These are phyloP conservation scores for Butorides virescens DNA, from an alignment of 2,113 vertebrate genomes.

Conservation along the genomic window DNA sequence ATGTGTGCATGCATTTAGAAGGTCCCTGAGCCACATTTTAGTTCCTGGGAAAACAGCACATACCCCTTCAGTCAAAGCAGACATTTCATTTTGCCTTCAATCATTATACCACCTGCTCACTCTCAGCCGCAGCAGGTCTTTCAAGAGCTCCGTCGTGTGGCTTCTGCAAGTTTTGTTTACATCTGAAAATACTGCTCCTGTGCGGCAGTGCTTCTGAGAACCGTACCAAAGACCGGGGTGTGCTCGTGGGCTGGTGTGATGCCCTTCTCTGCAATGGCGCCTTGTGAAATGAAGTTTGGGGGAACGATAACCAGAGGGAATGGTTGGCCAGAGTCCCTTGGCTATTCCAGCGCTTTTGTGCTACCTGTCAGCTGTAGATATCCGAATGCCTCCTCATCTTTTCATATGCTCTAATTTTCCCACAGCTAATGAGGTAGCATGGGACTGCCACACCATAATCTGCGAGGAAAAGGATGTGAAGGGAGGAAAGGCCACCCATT, in stretches of 20 bases:
- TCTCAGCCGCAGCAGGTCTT: background rate
- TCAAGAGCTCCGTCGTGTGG: background rate
- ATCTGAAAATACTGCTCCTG: background rate
- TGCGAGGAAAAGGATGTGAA: background rate
- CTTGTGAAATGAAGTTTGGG: background rate
- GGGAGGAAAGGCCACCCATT: background rate
- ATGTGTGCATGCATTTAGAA: background rate
- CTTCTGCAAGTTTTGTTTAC: background rate
- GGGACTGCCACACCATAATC: background rate
- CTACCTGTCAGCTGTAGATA: constrained; percentile 1
- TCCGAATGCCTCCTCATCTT: background rate
- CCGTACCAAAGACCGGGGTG: background rate
- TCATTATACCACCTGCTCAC: constrained; percentile 12
- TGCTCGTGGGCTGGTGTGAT: background rate
- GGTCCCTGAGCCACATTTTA: background rate
- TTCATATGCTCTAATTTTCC: background rate
- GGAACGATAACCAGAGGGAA: background rate
- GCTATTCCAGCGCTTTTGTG: background rate
- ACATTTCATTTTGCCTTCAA: background rate
- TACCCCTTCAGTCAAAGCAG: background rate
- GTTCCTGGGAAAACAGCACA: background rate
- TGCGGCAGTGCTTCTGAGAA: background rate
- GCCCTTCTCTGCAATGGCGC: background rate
- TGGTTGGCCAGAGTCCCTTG: background rate
- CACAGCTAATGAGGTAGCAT: background rate